Base-by-base conservation (phyloP, 2,797 vertebrate genomes). In the Argya squamiceps region DNA sequence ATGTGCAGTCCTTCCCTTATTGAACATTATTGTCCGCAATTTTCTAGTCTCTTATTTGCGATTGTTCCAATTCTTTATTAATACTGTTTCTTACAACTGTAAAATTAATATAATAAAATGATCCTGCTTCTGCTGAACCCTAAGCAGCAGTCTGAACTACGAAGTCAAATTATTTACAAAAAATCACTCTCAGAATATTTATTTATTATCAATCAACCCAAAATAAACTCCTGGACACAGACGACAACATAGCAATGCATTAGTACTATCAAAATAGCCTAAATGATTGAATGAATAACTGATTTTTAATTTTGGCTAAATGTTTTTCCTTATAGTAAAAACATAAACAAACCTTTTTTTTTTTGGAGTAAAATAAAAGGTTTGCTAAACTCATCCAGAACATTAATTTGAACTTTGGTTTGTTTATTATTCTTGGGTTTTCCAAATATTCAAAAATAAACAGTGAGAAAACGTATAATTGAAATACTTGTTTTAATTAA, bases 321-420 rank as follows among this genome's bases (percentile, higher is more conserved):
- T 34, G 3, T 26, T 64, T 63, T 63, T 71, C 34, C 37, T 41
- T 26, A 36, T 5, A 44, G 18, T 3, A 37, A 67, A 90, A 68
- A 52, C 52, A 24, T 3, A 19, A 47, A 34, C 1, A 36, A n/a
- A 12, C 1, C 0, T 9, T 9, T 14, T 41, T 14, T 41, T 74
- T 60, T 76, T 67, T 22, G 0, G 8, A 63, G 27, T 32, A 16
- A 60, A 60, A 81, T 37, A 49, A 85, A 80, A 69, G 47, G 4
- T 3, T 24, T 68, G 13, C 4, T 39, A 58, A 22, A 83, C 13
- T 53, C 29, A 73, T 30, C 12, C 32, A 86, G 46, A 80, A 47
- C 13, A 56, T 36, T 86, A n/a, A 47, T 64, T 22, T 64, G 13
- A 6, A 5, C 16, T 37, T 71, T 83, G 6, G 0, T 19, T 73